Base-by-base conservation (phyloP, 2,888 invertebrate species). In the Cryptus armator region DNA sequence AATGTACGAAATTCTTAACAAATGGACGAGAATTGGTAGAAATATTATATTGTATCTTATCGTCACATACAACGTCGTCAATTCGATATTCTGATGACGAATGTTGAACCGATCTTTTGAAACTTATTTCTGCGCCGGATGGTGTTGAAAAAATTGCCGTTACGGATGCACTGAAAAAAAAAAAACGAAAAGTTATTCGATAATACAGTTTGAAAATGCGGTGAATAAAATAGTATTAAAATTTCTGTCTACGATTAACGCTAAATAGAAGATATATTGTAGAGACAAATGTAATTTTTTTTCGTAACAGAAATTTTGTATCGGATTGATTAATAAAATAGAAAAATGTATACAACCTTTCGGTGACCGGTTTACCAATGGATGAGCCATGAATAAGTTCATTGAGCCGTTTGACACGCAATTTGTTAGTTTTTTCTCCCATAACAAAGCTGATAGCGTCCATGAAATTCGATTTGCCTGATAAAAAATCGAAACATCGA, bases 401-500 rank as follows among this genome's bases (percentile, higher is more conserved):
- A 92, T 98, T 97, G 7, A 99, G 95, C 68, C 98, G 96, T 93
- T 98, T 99, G 0, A 99, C 99, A 90, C 99, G 96, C 56, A 99
- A 95, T 92, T 98, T 97, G 6, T 97, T 97, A 0, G 99, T 99
- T 93, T 98, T 99, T 94, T 99, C 99, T 2, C 99, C 99, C 97
- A 99, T 98, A 80, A 99, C 99, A 95, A 99, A 99, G 95, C 99
- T 99, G 87, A 99, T 99, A 75, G 99, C 99, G 92, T 99, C 99
- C 99, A 99, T 99, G 93, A 99, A 98, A 94, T 99, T 99, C 0
- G 99, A 99, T 95, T 99, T 99, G 3, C 99, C 99, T 99, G 91
- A 29, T 94, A 94, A 56, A 56, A 7, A 19, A 19, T 53, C 19
- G 10, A n/a, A 5, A 16, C 16, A 3, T 24, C 51, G 7, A 51